Evolutionary conservation across 1,140 invertebrate species (phyloP).

Genomic region (Plectrocnemia conspersa): DNA sequence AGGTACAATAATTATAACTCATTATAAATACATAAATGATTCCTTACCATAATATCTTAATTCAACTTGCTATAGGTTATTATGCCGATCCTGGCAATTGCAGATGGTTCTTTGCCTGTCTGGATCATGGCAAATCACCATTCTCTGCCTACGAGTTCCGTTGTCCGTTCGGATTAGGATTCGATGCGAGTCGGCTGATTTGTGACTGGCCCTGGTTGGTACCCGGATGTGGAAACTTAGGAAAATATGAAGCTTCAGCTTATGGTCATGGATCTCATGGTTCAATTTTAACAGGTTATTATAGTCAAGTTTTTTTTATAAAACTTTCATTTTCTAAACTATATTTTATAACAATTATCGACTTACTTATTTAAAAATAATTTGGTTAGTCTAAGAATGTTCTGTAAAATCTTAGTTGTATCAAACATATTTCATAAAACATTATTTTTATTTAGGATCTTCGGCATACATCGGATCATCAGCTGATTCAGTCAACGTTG

Average conservation of each 20-base stretch:
- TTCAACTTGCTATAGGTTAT: constrained; percentile 59
- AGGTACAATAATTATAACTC: constrained; percentile 44
- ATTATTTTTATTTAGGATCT: constrained; percentile 40
- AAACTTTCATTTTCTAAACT: too few relatives aligned
- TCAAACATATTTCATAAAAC: too few relatives aligned
- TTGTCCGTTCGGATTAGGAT: constrained; percentile 77
- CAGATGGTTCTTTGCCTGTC: constrained; percentile 80
- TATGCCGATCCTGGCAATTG: constrained; percentile 80
- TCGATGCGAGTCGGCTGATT: constrained; percentile 64
- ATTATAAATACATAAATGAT: background rate
- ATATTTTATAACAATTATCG: too few relatives aligned
- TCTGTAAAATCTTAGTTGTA: too few relatives aligned
- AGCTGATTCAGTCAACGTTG: constrained; percentile 47
- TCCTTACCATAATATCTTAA: background rate
- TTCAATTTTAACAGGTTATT: constrained; percentile 43
- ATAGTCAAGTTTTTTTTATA: too few relatives aligned
- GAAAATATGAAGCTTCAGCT: constrained; percentile 46
- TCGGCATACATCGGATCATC: constrained; percentile 47
- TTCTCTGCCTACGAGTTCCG: constrained; percentile 75
- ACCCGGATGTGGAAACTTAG: constrained; percentile 57
- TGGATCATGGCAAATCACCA: constrained; percentile 64
- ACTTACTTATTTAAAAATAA: too few relatives aligned
- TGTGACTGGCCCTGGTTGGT: constrained; percentile 84
- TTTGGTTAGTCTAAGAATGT: too few relatives aligned
- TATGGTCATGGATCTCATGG: constrained; percentile 45